Evolutionary conservation across 2,888 invertebrate genomes (phyloP).

Genomic region (Campaea margaritaria): DNA sequence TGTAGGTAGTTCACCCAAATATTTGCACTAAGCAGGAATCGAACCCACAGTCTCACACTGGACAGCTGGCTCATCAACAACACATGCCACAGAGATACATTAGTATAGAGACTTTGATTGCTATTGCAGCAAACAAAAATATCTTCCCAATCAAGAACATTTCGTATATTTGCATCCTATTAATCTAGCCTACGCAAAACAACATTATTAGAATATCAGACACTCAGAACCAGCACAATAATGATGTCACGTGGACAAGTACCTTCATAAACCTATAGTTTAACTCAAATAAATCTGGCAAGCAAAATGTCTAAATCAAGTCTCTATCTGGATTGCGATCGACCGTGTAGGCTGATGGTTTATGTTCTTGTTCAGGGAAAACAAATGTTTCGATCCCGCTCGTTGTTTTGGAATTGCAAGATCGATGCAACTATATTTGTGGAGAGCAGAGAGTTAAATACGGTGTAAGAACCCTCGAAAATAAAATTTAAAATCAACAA

Average conservation of each 20-base stretch:
- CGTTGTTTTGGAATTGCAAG: constrained; percentile 40
- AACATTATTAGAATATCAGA: constrained; percentile 10
- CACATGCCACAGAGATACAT: no score
- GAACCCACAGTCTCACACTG: no score
- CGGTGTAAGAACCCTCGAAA: neutral
- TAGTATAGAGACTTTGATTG: no score
- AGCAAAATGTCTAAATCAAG: constrained; percentile 77
- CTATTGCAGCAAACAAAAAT: neutral
- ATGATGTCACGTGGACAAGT: constrained; percentile 52
- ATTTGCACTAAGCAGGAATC: no score
- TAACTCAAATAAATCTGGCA: constrained; percentile 67
- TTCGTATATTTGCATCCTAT: neutral
- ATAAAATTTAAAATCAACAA: neutral
- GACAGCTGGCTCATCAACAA: no score
- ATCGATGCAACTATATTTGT: constrained; percentile 13
- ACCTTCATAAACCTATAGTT: constrained; percentile 70
- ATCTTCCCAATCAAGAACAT: neutral
- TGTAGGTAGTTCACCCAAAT: no score
- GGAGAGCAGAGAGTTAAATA: neutral
- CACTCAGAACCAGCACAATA: constrained; percentile 42
- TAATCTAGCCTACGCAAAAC: neutral
- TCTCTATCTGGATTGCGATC: constrained; percentile 72
- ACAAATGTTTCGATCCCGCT: constrained; percentile 51
- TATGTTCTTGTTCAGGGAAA: constrained; percentile 46
- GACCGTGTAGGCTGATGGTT: constrained; percentile 59